Evolutionary conservation across 1,140 invertebrate species (phyloP).

Genomic region (Doryteuthis pealeii): DNA sequence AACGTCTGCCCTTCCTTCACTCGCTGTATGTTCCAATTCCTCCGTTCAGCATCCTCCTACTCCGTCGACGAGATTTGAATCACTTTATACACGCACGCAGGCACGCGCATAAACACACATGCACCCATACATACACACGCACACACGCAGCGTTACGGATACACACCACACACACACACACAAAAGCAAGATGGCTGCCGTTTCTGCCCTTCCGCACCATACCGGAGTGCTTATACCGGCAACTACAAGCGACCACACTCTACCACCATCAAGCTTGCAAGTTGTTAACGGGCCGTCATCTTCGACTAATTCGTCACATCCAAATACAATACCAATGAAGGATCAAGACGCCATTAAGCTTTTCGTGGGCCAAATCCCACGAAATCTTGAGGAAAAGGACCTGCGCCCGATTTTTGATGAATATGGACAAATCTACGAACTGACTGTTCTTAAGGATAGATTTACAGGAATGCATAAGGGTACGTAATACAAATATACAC

Average conservation of each 20-base stretch:
- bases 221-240: neutral
- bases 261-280: neutral
- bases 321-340: conserved; percentile 51
- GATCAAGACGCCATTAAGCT: conserved; percentile 75
- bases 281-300: neutral
- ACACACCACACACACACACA: neutral
- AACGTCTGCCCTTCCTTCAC: neutral
- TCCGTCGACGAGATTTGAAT: neutral
- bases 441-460: conserved; percentile 79
- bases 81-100: neutral
- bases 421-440: conserved; percentile 91
- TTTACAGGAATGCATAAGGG: conserved; percentile 93
- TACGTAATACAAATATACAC: conserved; percentile 55
- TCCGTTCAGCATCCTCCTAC: neutral
- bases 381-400: conserved; percentile 86
- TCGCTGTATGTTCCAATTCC: neutral
- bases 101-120: neutral
- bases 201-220: neutral
- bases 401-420: conserved; percentile 88
- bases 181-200: neutral
- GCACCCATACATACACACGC: neutral
- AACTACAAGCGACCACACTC: neutral
- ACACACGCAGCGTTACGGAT: neutral
- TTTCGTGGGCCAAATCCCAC: conserved; percentile 90
- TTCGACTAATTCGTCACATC: conserved; percentile 17